Evolutionary conservation across 2,113 vertebrate genomes (phyloP).

Genomic region (Uropsilus gracilis): DNA sequence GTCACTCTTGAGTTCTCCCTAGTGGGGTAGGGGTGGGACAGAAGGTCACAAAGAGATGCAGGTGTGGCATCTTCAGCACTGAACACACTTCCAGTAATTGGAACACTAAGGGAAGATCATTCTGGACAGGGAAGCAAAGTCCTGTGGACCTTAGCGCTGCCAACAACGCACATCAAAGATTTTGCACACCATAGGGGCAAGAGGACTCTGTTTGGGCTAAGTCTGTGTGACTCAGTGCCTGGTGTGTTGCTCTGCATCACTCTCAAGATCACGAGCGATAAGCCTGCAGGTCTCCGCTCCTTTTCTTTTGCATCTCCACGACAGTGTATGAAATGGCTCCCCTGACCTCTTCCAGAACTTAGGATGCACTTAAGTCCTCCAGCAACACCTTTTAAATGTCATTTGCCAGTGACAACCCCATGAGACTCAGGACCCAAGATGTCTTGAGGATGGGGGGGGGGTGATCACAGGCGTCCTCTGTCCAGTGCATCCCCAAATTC

Average conservation of each 20-base stretch:
- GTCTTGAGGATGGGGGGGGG: rapidly evolving
- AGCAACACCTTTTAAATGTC: not conserved
- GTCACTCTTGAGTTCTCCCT: not conserved
- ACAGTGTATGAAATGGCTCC: too few relatives aligned
- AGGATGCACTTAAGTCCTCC: not conserved
- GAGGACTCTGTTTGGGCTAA: not conserved
- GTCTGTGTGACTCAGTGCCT: not conserved
- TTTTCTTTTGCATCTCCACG: too few relatives aligned
- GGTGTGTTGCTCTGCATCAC: not conserved
- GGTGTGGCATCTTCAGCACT: not conserved
- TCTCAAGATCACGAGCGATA: too few relatives aligned
- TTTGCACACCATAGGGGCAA: not conserved
- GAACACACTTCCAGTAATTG: not conserved
- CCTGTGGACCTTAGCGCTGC: not conserved
- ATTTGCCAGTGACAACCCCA: too few relatives aligned
- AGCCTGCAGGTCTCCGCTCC: too few relatives aligned
- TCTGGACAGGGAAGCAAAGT: not conserved
- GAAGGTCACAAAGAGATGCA: not conserved
- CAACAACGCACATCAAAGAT: not conserved
- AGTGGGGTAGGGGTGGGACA: not conserved
- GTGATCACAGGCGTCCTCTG: not conserved
- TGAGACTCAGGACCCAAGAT: not conserved
- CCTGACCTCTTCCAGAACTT: not conserved
- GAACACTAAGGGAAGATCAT: not conserved
- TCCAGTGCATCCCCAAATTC: not conserved